A percentile compares a stretch with the other conserved stretches of the same genome.
phyloP scores from a whole-genome alignment of 2,113 vertebrate genomes.

The Mesocricetus auratus region DNA sequence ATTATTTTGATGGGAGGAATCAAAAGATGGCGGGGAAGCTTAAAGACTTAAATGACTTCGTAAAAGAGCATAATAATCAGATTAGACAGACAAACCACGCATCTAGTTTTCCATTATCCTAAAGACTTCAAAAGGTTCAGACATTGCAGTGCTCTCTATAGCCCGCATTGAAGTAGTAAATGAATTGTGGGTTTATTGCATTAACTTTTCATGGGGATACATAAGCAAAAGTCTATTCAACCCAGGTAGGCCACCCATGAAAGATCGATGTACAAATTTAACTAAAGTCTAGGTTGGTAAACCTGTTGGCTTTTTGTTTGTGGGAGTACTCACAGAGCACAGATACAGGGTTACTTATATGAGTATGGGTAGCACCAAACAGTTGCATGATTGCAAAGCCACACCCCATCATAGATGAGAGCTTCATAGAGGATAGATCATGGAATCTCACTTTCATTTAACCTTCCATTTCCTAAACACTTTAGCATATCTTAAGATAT shows the following conservation, averaged over 20 bases:
- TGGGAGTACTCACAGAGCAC: background rate
- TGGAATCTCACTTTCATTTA: background rate
- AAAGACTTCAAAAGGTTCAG: background rate
- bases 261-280: too few species aligned
- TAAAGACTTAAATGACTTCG: background rate
- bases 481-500: background rate
- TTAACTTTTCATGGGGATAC: background rate
- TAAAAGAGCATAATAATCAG: background rate
- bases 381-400: background rate
- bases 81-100: background rate
- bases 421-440: background rate
- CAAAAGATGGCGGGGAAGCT: background rate
- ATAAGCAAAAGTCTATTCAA: background rate
- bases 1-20: background rate
- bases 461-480: background rate
- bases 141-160: too few species aligned
- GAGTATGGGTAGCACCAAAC: background rate
- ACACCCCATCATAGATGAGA: too few species aligned
- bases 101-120: background rate
- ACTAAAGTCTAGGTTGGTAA: background rate
- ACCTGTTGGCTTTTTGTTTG: background rate
- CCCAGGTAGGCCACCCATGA: background rate
- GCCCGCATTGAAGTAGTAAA: background rate
- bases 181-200: background rate
- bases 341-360: too few species aligned